Conservation (phyloP, 2,888 invertebrate species). For the Drosophila mimetica region DNA sequence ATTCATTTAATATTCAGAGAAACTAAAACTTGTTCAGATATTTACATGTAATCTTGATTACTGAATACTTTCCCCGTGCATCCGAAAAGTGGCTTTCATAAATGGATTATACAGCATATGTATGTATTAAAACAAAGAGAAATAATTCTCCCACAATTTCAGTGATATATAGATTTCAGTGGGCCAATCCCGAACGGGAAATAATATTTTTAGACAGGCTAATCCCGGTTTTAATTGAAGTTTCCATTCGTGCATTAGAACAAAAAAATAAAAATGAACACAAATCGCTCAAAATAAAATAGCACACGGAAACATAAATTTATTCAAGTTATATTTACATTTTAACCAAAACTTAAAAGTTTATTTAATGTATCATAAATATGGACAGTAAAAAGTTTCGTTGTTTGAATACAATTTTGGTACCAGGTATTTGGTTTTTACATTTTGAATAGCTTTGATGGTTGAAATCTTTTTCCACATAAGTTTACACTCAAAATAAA, state of each 20-base stretch:
- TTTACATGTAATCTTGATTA: constrained; percentile 18
- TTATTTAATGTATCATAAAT: background rate
- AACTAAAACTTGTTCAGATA: constrained; percentile 23
- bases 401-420: too few relatives aligned
- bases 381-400: background rate
- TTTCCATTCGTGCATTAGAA: background rate
- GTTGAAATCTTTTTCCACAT: too few relatives aligned
- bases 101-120: background rate
- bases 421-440: too few relatives aligned
- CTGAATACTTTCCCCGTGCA: constrained; percentile 4
- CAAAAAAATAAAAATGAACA: background rate
- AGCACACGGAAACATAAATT: background rate
- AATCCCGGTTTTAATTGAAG: background rate
- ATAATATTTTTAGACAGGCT: background rate
- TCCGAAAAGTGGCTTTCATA: background rate
- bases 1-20: constrained; percentile 40
- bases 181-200: background rate
- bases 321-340: constrained; percentile 1
- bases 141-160: background rate
- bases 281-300: background rate
- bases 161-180: too few relatives aligned
- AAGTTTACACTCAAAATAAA: too few relatives aligned
- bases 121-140: background rate
- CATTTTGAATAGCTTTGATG: too few relatives aligned
- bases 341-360: constrained; percentile 2